Percentiles rank a stretch among this genome's conserved stretches.
phyloP scores from a whole-genome alignment of 2,113 vertebrate species.

The Synodontis membranacea region DNA sequence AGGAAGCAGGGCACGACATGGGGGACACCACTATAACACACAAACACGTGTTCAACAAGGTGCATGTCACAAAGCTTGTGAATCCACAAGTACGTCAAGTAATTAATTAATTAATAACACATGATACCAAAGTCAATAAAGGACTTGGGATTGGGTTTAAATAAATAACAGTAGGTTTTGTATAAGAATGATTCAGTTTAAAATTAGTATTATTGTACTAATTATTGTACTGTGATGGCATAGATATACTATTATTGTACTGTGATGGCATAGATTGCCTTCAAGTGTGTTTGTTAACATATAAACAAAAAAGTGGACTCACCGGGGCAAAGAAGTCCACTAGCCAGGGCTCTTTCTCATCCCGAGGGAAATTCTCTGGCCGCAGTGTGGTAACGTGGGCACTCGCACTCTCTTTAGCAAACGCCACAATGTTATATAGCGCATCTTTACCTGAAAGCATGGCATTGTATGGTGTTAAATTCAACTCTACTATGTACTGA shows the following conservation, averaged over 20 bases:
- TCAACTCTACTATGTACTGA: background rate
- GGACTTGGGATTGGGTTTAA: background rate
- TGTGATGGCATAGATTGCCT: background rate
- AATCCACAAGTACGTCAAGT: background rate
- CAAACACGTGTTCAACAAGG: constrained; percentile 14
- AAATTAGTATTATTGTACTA: background rate
- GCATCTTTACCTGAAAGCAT: constrained; percentile 83
- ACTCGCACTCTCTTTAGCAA: constrained; percentile 92
- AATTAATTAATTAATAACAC: too few species aligned
- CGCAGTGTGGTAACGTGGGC: constrained; percentile 90
- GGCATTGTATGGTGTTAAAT: background rate
- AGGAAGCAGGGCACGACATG: constrained; percentile 89
- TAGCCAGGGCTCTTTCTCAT: constrained; percentile 91
- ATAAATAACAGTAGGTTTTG: background rate
- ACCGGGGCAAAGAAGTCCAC: constrained; percentile 98
- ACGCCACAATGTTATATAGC: constrained; percentile 90
- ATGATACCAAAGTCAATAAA: background rate
- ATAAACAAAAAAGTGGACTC: constrained; percentile 64
- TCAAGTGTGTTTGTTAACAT: too few species aligned
- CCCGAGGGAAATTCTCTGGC: constrained; percentile 93
- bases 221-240: too few species aligned
- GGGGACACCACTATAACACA: constrained; percentile 90
- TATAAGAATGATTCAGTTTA: background rate
- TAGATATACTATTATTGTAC: too few species aligned
- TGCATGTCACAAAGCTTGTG: background rate